Conservation (phyloP, 2,113 vertebrate species). For the Notechis scutatus region DNA sequence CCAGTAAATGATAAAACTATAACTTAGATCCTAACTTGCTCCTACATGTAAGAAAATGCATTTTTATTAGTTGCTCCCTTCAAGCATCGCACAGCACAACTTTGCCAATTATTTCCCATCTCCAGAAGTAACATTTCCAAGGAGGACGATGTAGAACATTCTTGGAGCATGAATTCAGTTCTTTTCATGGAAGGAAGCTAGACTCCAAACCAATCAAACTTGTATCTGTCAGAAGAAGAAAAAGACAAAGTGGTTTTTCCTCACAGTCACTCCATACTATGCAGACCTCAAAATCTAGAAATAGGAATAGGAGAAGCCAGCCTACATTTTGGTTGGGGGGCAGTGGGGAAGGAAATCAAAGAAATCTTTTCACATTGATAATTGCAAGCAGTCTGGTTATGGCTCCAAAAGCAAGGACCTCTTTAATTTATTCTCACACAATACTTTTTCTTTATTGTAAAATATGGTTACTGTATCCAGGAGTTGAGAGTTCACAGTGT, state of each 20-base stretch:
- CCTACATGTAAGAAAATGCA: too few relatives aligned
- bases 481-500: conserved; percentile 36
- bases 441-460: conserved; percentile 32
- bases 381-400: conserved; percentile 26
- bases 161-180: not conserved
- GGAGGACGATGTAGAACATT: not conserved
- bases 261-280: not conserved
- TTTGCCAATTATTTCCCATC: not conserved
- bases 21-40: not conserved
- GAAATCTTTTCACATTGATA: not conserved
- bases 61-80: not conserved
- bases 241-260: not conserved
- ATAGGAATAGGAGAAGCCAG: not conserved
- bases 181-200: not conserved
- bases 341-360: not conserved
- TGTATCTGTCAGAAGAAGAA: not conserved
- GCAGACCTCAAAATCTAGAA: not conserved
- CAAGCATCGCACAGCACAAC: not conserved
- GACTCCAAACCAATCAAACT: not conserved
- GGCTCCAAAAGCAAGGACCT: conserved; percentile 23
- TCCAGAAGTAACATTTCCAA: not conserved
- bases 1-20: not conserved
- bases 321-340: not conserved
- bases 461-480: conserved; percentile 27
- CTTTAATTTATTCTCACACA: conserved; percentile 44